These are phyloP conservation scores for Polydrusus tereticollis DNA, from an alignment of 2,888 invertebrate genomes.

Conservation along the genomic window DNA sequence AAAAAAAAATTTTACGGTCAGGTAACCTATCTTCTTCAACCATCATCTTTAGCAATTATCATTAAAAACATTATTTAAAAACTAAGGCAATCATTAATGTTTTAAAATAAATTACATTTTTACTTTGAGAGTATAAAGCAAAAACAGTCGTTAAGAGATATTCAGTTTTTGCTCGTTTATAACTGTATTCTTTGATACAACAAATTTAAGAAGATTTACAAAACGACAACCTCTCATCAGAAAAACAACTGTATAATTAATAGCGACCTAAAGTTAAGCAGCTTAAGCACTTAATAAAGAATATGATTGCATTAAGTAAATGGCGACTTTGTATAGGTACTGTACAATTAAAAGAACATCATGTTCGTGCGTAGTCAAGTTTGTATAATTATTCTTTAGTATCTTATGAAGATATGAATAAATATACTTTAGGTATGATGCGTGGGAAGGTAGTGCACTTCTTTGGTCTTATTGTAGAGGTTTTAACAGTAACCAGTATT, in stretches of 20 bases:
- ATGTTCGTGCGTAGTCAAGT: constrained; percentile 7
- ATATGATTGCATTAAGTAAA: constrained; percentile 13
- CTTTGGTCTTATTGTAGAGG: no score
- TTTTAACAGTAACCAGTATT: neutral
- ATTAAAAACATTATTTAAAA: no score
- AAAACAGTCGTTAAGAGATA: neutral
- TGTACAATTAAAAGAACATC: constrained; percentile 17
- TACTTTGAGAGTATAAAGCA: no score
- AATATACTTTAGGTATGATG: constrained; percentile 11
- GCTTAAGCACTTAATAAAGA: constrained; percentile 14
- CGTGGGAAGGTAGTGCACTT: constrained; percentile 8
- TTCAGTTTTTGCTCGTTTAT: neutral
- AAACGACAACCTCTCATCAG: neutral
- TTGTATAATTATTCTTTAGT: constrained; percentile 5
- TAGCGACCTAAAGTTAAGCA: neutral
- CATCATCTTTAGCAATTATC: no score
- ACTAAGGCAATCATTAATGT: no score
- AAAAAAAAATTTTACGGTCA: no score
- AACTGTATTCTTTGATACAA: neutral
- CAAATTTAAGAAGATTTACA: neutral
- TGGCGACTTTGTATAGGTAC: constrained; percentile 1
- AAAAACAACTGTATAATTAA: constrained; percentile 3
- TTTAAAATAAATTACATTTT: no score
- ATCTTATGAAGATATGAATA: constrained; percentile 7
- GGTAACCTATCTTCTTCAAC: no score